Evolutionary conservation across 64 coral and sea anemone genomes (phyloP), one percentile per base, ranked within the genome.

Genomic region (Platygyra sinensis): DNA sequence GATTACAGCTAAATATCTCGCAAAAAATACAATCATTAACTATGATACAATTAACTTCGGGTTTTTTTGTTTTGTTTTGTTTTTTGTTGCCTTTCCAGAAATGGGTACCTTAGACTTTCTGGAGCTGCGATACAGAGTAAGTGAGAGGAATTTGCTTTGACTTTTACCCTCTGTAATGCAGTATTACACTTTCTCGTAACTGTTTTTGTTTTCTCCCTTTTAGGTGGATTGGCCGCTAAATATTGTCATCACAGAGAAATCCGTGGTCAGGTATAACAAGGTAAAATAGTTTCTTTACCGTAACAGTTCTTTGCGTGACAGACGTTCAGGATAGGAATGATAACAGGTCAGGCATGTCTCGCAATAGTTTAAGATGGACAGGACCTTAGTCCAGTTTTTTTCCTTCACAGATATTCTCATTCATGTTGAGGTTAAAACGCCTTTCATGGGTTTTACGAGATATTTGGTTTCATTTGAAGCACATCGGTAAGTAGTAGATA

Each of bases 241-340:
- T 17, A 94, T 99, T 19, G 91, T 99, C 2, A 93, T 99, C 24
- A 99, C 97, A 42, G 97, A 99, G 62, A 99, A 99, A 52, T 95
- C 94, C 30, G 93, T 99, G 62, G 83, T 90, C 67, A 99, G 88
- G 31, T 99, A 99, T 75, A 99, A 99, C 76, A 96, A 96, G 82
- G 95, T 94, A 73, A 33, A 76, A 46, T 0, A 19, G 1, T n/a
- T 24, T 76, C n/a, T 18, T 67, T 42, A 8, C 18, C 28, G 29
- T 18, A 8, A 72, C 6, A 72, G 12, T 22, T 32, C 18, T 27
- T 18, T 52, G 16, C 54, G 10, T 57, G 15, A 57, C 54, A 57
- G 54, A 12, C 10, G 54, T 57, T 57, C 15, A 16, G 54, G 15
- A 9, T 57, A 57, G 7, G 54, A 57, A 9, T 57, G 54, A 9